Conservation (phyloP, 37 sponge, comb jelly and placozoan genomes). For the Cliona cf. orientalis region DNA sequence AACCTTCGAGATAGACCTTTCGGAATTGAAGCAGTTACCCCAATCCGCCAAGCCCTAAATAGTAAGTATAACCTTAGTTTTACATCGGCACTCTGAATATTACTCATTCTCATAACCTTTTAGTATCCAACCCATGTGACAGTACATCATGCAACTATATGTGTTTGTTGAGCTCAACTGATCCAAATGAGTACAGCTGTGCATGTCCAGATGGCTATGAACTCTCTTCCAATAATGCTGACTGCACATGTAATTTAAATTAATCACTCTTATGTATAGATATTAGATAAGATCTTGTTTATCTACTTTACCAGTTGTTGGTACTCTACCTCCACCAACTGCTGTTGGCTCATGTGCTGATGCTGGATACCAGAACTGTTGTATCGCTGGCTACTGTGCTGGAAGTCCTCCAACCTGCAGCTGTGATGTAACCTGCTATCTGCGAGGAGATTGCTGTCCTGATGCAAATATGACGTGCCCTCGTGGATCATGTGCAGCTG, state of each 20-base stretch:
- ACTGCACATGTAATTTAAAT: too few relatives aligned
- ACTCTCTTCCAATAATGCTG: too few relatives aligned
- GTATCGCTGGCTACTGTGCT: not conserved
- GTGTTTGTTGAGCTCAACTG: too few relatives aligned
- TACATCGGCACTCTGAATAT: too few relatives aligned
- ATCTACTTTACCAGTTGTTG: not conserved
- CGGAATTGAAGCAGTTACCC: constrained; percentile 6
- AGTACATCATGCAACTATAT: too few relatives aligned
- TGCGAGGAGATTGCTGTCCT: not conserved
- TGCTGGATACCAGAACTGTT: not conserved
- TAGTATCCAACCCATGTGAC: too few relatives aligned
- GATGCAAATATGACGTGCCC: not conserved
- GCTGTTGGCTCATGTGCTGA: not conserved
- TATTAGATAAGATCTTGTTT: not conserved
- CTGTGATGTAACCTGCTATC: not conserved
- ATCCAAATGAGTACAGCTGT: too few relatives aligned
- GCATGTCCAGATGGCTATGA: too few relatives aligned
- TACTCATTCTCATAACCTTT: too few relatives aligned
- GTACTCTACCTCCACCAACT: not conserved
- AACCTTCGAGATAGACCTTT: not conserved
- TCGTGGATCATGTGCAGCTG: too few relatives aligned
- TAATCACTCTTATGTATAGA: not conserved
- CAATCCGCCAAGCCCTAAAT: constrained; percentile 3
- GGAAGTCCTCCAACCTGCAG: not conserved
- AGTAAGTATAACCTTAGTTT: too few relatives aligned